Base-by-base conservation (phyloP, 1,140 invertebrate species). In the Neotoxoptera formosana region DNA sequence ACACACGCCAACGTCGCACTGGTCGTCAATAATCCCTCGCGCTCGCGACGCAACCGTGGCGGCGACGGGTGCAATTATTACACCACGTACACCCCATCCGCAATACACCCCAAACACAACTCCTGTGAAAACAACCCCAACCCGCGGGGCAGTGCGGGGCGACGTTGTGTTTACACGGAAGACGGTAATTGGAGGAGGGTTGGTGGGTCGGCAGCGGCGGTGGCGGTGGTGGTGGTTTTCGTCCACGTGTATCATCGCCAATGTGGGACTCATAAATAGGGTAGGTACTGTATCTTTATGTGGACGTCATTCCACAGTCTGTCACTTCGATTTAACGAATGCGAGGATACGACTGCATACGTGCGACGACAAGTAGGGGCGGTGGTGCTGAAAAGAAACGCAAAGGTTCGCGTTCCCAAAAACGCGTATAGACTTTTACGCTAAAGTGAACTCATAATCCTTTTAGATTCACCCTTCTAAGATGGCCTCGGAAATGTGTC, bases 281-380 rank as follows among this genome's bases (percentile, higher is more conserved):
- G 11, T 84, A 34, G 20, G 51, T 67, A 67, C 30, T 25, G 21
- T 89, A 11, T 34, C 51, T 23, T 6, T 21, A 23, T 7, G 2
- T 20, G 87, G 17, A 8, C n/a, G 25, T 60, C 23, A 34, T 67
- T 90, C 53, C 34, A 81, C 60, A 30, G 45, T 83, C 47, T 41
- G 47, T 91, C n/a, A 34, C 17, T 76, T 91, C 47, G 76, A 51
- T 83, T 91, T 91, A 91, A 41, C 90, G 45, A 91, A 45, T n/a
- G 1, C 9, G 4, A 67, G 30, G 14, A n/a, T 14, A 76, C 14
- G 11, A 0, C 4, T 23, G 34, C 81, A 2, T 17, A 1, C 1
- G 14, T 17, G 1, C 1, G 14, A 87, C 11, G 30, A 48, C 45
- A n/a, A 83, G 20, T 83, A 14, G 30, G 60, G 8, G n/a, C 51